These are phyloP conservation scores for Rhombomys opimus DNA, from an alignment of 2,113 vertebrate species.

Conservation along the genomic window DNA sequence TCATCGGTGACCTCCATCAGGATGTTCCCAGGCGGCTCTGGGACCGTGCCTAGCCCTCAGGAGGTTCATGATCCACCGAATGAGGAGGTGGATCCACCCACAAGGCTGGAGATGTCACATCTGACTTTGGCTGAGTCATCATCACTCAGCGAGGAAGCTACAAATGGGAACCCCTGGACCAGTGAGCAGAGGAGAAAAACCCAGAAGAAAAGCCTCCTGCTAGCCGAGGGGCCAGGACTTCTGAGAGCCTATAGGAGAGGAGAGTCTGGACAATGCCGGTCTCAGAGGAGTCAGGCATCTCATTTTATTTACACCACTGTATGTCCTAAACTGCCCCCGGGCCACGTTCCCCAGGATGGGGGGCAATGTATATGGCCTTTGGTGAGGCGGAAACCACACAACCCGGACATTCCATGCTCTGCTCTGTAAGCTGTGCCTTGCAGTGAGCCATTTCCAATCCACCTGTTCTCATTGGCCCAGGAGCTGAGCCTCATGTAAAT, in stretches of 20 bases:
- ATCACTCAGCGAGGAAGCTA: not conserved
- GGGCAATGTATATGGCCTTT: too few species aligned
- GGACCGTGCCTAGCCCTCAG: not conserved
- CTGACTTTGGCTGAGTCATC: not conserved
- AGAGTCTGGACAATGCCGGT: not conserved
- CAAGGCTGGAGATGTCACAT: not conserved
- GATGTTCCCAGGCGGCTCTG: not conserved
- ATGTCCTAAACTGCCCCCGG: not conserved
- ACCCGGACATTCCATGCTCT: not conserved
- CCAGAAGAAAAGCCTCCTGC: not conserved
- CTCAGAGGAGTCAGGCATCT: not conserved
- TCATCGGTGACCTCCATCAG: too few species aligned
- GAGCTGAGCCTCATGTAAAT: not conserved
- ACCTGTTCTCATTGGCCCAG: too few species aligned
- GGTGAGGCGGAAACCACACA: not conserved
- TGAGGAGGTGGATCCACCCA: not conserved
- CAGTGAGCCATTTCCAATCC: not conserved
- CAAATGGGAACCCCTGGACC: not conserved
- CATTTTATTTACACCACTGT: not conserved
- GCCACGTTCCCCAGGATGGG: not conserved
- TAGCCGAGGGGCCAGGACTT: not conserved
- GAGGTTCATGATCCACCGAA: too few species aligned
- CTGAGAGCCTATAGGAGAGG: not conserved
- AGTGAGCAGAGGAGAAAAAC: not conserved
- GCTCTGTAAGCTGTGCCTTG: not conserved